Base-by-base conservation (phyloP, 2,113 vertebrate species). In the Tachycineta bicolor region DNA sequence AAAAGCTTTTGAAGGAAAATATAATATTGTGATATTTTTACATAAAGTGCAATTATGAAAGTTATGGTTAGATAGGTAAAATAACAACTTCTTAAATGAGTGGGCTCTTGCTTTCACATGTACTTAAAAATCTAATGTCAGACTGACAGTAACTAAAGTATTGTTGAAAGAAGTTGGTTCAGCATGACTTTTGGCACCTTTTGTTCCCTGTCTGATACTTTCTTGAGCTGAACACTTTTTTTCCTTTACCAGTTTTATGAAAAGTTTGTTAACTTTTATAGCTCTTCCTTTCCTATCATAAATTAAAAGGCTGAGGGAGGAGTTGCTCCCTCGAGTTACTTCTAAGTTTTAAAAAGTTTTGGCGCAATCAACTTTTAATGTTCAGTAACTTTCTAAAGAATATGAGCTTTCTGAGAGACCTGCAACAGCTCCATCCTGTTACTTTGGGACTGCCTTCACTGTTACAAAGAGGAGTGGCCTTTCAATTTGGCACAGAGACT, bases 261-360 rank as follows among this genome's bases (percentile, higher is more conserved):
- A 65, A 93, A 86, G 46, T 92, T 92, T 93, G 79, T 93, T 93
- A 90, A 56, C 60, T 94, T 93, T 94, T 94, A 75, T 70, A 95
- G 71, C 46, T 93, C 64, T 94, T 96, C 87, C 53, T 64, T 94
- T 87, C 62, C 79, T 88, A 86, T 90, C 50, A 86, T 94, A 96
- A 97, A 95, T 97, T 94, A 96, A 94, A 96, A 87, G 50, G 73
- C 69, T 90, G 65, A 91, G 87, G 87, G 93, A 96, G 94, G 87
- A 90, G 87, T 88, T 77, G 44, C 52, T 96, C 89, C 84, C 87
- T 79, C 0, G 71, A 88, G 87, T 81, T 82, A 80, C 78, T 96
- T 93, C 86, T 95, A 33, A 89, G 88, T 87, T 78, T 82, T 0
- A 9, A 90, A 93, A 93, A 90, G 20, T 90, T 92, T 92, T 95